phyloP scores from a whole-genome alignment of 64 coral and sea anemone genomes.

The Hydrozoanthus tunicans region DNA sequence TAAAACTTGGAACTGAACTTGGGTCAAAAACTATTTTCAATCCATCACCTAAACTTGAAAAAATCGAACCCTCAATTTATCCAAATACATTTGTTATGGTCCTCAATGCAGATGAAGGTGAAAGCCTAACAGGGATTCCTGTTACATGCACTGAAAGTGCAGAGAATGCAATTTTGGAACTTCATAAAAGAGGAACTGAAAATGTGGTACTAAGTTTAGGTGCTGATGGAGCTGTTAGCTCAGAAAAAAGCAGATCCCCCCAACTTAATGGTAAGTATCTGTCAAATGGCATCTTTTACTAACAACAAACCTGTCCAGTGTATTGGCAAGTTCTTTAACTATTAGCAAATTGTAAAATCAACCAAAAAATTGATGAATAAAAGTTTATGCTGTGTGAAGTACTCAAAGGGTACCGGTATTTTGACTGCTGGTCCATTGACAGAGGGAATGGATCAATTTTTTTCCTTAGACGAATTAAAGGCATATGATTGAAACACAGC shows the following conservation, averaged over 20 bases:
- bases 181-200: constrained; percentile 71
- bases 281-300: too few relatives aligned
- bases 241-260: constrained; percentile 31
- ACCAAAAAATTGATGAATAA: too few relatives aligned
- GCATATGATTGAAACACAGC: too few relatives aligned
- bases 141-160: constrained; percentile 62
- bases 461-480: too few relatives aligned
- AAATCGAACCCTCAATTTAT: constrained; percentile 46
- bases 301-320: too few relatives aligned
- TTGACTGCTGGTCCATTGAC: too few relatives aligned
- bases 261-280: constrained; percentile 42
- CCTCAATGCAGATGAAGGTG: constrained; percentile 79
- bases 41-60: constrained; percentile 79
- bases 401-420: too few relatives aligned
- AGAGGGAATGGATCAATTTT: too few relatives aligned
- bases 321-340: too few relatives aligned
- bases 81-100: constrained; percentile 64
- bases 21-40: constrained; percentile 84
- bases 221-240: constrained; percentile 72
- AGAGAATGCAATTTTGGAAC: constrained; percentile 60
- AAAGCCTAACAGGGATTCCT: constrained; percentile 64
- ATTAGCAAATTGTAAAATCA: too few relatives aligned
- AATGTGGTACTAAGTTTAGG: constrained; percentile 88
- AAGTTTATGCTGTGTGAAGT: too few relatives aligned
- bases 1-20: constrained; percentile 76